Base-by-base conservation (phyloP, 2,888 invertebrate species). In the Torymus aiolomorphi region DNA sequence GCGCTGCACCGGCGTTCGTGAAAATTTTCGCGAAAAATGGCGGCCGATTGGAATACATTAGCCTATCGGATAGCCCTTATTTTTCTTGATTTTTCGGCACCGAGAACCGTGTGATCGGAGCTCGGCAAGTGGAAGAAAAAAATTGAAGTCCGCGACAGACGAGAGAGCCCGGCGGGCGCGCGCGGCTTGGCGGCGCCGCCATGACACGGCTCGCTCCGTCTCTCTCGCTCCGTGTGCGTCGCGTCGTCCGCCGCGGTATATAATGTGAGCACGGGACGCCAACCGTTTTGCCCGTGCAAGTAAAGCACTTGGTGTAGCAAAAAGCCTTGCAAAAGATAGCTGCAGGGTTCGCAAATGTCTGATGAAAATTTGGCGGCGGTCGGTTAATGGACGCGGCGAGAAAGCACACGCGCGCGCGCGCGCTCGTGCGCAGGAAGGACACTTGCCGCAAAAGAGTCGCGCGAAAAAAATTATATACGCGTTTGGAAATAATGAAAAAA, bases 151-250 rank as follows among this genome's bases (percentile, higher is more conserved):
- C 61, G 24, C 14, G 62, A n/a, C 1, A 31, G 20, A 16, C 72
- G 51, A 54, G 69, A 8, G 10, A 61, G 42, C 18, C 14, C 59
- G 20, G 52, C 14, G 54, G 52, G 20, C 24, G 42, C 65, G 69
- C 54, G 73, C 62, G 70, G 81, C 78, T 79, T 79, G 76, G 78
- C 72, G 78, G 72, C 71, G 80, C 80, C 80, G 80, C 80, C 80
- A 80, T 80, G 80, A 80, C 75, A 52, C 62, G 52, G 57, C 56
- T 16, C 65, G 49, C 31, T 31, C 31, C 2, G 31, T 31, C 31
- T 31, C 31, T 31, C 31, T 31, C 18, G 77, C 67, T 13, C 31
- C 18, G n/a, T 14, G 42, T 57, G 77, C 57, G 52, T 73, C 73
- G 76, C 72, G 76, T 76, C 77, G 31, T 56, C 12, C 61, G 65